A percentile compares a stretch with the other conserved stretches of the same genome.
Evolutionary conservation across 2,113 vertebrate species (phyloP).

Genomic region (Talpa occidentalis): DNA sequence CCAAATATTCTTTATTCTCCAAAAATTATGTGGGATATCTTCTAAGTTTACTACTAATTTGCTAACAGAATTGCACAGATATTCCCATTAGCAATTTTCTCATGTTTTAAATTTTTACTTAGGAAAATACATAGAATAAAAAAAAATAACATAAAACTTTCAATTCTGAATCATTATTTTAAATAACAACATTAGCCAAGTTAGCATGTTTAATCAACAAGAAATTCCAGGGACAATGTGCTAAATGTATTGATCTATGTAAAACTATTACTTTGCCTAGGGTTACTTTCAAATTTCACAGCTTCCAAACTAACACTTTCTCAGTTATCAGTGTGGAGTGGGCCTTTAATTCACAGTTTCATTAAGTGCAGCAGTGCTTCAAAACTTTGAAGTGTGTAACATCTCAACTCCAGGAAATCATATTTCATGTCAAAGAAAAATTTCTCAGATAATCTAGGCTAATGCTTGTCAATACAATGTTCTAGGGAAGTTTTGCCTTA

Average conservation of each 20-base stretch:
- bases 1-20: neutral
- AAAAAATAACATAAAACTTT: neutral
- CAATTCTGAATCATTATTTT: neutral
- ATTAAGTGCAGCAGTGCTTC: neutral
- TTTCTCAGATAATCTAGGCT: constrained; percentile 30
- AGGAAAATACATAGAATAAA: neutral
- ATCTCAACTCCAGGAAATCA: constrained; percentile 27
- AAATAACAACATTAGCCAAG: neutral
- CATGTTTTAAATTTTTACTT: neutral
- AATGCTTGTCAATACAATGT: constrained; percentile 42
- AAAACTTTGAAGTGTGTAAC: neutral
- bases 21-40: neutral
- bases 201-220: neutral
- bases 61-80: neutral
- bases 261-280: neutral
- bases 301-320: neutral
- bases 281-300: neutral
- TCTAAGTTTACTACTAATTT: neutral
- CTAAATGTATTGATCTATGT: neutral
- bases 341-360: neutral
- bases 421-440: constrained; percentile 47
- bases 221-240: neutral
- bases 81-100: neutral
- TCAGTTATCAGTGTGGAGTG: neutral
- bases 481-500: constrained; percentile 53